Evolutionary conservation across 2,113 vertebrate genomes (phyloP).

Genomic region (Mesoclemmys tuberculata): DNA sequence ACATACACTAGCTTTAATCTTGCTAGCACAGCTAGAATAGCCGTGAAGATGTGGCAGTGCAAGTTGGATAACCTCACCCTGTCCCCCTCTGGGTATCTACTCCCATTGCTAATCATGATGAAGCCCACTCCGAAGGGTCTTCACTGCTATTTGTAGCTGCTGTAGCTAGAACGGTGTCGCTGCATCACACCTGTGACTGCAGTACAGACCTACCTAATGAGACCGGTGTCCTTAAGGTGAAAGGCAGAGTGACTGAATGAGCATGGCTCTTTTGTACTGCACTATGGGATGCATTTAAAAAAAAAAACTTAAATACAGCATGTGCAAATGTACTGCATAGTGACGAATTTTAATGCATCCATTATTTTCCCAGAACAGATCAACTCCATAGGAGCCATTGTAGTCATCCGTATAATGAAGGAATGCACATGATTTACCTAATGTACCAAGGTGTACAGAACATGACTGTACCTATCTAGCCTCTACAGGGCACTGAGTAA

Average conservation of each 20-base stretch:
- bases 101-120: background rate
- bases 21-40: background rate
- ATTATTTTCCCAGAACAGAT: background rate
- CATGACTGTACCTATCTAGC: background rate
- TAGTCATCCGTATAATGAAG: background rate
- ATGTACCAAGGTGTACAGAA: fast-evolving
- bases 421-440: background rate
- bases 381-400: background rate
- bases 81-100: background rate
- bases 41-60: background rate
- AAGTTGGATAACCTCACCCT: background rate
- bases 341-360: background rate
- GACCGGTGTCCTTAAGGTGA: background rate
- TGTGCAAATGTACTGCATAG: background rate
- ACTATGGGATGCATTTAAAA: background rate
- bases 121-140: background rate
- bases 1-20: background rate
- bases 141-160: background rate
- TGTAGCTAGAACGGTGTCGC: background rate
- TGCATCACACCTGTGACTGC: background rate
- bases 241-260: background rate
- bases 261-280: background rate
- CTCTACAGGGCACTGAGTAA: background rate
- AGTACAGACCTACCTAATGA: background rate
- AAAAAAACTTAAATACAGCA: background rate